phyloP scores from a whole-genome alignment of 2,113 vertebrate species.

The Circaetus gallicus region DNA sequence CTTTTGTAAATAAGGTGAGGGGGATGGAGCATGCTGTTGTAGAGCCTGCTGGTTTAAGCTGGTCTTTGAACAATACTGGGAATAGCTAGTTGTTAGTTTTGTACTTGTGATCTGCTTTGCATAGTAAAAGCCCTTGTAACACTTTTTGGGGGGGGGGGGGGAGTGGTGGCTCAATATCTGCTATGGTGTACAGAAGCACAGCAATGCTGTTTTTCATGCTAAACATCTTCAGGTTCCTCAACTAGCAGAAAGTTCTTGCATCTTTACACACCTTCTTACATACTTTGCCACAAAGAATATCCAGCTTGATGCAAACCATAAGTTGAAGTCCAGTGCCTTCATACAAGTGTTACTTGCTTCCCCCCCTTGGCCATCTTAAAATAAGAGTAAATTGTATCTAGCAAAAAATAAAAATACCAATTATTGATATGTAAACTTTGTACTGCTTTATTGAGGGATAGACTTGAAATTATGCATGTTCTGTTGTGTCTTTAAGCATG shows the following conservation, averaged over 20 bases:
- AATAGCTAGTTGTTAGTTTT: conserved; percentile 60
- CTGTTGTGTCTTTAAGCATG: not conserved
- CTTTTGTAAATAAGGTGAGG: conserved; percentile 72
- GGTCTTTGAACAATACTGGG: conserved; percentile 51
- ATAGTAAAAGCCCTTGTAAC: conserved; percentile 32
- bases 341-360: not conserved
- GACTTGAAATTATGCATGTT: not conserved
- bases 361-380: not conserved
- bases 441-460: not conserved
- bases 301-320: not conserved
- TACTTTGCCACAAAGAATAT: not conserved
- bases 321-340: not conserved
- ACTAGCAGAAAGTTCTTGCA: not conserved
- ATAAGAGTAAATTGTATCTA: not conserved
- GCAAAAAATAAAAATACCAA: not conserved
- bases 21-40: conserved; percentile 44
- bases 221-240: not conserved
- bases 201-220: not conserved
- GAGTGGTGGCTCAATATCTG: not conserved
- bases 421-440: not conserved
- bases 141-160: not conserved
- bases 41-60: conserved; percentile 49
- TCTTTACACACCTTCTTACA: not conserved
- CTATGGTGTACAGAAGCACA: not conserved
- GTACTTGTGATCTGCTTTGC: conserved; percentile 61